These are phyloP conservation scores for Phylloscopus whistleri DNA, from an alignment of 2,113 vertebrate genomes.

Conservation along the genomic window DNA sequence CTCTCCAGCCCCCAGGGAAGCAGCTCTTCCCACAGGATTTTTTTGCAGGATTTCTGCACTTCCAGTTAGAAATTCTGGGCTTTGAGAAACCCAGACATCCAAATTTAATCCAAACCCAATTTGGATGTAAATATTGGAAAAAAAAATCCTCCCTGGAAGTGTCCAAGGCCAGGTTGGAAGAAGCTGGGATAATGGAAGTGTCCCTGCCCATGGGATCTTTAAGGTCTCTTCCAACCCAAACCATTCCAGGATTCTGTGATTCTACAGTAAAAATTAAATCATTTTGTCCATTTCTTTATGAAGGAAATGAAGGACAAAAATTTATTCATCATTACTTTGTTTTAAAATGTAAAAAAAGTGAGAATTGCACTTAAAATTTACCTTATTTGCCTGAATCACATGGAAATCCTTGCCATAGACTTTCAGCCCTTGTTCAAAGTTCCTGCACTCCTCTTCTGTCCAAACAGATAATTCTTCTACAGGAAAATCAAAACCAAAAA, in stretches of 20 bases:
- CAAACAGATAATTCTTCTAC: constrained; percentile 93
- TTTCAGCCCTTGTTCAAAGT: constrained; percentile 95
- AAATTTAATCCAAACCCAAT: neutral
- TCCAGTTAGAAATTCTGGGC: neutral
- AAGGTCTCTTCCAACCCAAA: no score
- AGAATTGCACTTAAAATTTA: constrained; percentile 45
- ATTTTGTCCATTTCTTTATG: neutral
- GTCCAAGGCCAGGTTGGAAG: neutral
- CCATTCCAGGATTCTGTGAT: no score
- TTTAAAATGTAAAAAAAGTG: neutral
- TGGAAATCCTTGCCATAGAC: constrained; percentile 96
- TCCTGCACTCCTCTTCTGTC: constrained; percentile 95
- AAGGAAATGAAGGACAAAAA: neutral
- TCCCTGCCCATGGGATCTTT: neutral
- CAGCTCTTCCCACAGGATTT: neutral
- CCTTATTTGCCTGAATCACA: constrained; percentile 95
- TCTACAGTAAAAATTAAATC: neutral
- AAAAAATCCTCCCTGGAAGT: neutral
- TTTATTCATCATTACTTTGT: neutral
- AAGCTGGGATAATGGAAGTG: neutral
- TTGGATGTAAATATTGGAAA: neutral
- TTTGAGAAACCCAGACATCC: neutral
- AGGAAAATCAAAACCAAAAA: neutral
- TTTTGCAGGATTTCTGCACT: neutral
- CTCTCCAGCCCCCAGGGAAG: no score